Evolutionary conservation across 2,797 vertebrate species (phyloP), one percentile per base, ranked within the genome.

Genomic region (Urophycis tenuis): DNA sequence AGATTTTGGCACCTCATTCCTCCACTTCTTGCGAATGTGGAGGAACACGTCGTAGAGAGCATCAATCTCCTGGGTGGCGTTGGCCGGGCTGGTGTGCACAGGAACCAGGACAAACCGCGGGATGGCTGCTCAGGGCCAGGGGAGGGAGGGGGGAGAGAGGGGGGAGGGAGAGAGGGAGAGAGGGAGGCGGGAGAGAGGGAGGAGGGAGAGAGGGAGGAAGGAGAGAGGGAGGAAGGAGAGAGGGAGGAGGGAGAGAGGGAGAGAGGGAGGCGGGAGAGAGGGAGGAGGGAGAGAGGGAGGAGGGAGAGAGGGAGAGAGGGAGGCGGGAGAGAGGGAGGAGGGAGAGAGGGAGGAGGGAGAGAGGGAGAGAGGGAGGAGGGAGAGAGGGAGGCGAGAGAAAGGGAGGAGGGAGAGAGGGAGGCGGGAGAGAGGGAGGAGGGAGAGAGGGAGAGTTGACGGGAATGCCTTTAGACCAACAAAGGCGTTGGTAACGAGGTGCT

Each of bases 21-120:
- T 89, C 94, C 94, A 96, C 81, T 78, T 91, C 35, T 30, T 89
- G 79, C 17, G 89, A 67, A 94, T 87, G 1, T 91, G 77, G 72
- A 91, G 85, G 80, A 95, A 92, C 8, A 96, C 95, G 7, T 95
- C 89, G 1, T 95, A 95, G 3, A 96, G 92, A 1, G 94, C 91
- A 9, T 95, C 93, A 0, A 97, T 91, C 88, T 96, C 96, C 35
- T 83, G 89, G 0, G 92, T 94, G 60, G 95, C 90, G 41, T 94
- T 94, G 35, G 83, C 22, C 0, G 96, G 96, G 53, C 90, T 85
- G 2, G 94, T 95, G 88, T 96, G 95, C 75, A 94, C 92, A 0
- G 95, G 93, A 35, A 97, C 92, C 78, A 97, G 88, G n/a, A 92
- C 93, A 84, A 96, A 91, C n/a, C 93, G 92, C 32, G 91, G 89